A percentile compares a stretch with the other conserved stretches of the same genome.
These are phyloP conservation scores for Dynastes tityus DNA, from an alignment of 2,888 invertebrate genomes.

Conservation along the genomic window DNA sequence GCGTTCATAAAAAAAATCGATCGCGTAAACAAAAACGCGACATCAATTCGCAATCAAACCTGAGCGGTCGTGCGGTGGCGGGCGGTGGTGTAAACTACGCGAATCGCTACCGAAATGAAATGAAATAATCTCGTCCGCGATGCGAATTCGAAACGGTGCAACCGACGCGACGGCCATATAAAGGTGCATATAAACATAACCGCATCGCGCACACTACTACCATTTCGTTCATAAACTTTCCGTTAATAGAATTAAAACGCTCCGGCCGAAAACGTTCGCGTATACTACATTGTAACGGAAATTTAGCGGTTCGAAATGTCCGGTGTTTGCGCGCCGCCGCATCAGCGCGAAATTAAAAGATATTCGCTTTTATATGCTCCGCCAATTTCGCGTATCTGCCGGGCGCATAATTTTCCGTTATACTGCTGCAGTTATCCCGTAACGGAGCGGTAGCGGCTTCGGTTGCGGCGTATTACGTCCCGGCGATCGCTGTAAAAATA, in stretches of 20 bases:
- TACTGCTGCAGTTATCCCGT: constrained; percentile 25
- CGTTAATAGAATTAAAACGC: constrained; percentile 35
- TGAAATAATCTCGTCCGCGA: constrained; percentile 6
- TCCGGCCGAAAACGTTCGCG: background rate
- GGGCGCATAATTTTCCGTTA: constrained; percentile 21
- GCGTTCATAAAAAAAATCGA: background rate
- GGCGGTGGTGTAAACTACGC: background rate
- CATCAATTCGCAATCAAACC: too few relatives aligned
- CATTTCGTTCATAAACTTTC: constrained; percentile 23
- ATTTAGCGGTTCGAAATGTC: constrained; percentile 33
- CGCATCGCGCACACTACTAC: background rate
- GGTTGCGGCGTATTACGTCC: background rate
- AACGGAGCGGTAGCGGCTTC: background rate
- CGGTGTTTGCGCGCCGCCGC: background rate
- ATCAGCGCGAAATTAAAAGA: constrained; percentile 31
- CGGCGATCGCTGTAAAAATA: constrained; percentile 10
- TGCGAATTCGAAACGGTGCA: background rate
- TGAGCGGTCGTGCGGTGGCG: too few relatives aligned
- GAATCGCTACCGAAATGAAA: constrained; percentile 7
- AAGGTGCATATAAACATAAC: constrained; percentile 24
- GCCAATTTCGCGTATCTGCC: constrained; percentile 23
- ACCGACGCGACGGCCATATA: background rate
- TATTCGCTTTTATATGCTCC: constrained; percentile 25
- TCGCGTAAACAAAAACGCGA: too few relatives aligned
- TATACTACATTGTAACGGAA: constrained; percentile 27